phyloP scores from a whole-genome alignment of 2,888 invertebrate species.

The Aromia moschata region DNA sequence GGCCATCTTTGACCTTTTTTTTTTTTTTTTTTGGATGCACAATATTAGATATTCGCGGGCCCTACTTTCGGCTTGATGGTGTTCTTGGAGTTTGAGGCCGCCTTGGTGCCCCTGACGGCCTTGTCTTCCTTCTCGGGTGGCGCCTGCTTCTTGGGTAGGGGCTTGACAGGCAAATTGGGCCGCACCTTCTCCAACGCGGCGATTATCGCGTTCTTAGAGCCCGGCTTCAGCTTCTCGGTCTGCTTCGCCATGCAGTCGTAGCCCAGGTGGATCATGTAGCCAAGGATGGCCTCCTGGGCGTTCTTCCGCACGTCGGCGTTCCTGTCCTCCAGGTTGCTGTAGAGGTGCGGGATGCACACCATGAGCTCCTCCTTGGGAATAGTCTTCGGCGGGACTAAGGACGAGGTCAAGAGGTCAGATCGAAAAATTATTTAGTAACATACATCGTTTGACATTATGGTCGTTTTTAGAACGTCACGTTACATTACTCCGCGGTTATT shows the following conservation, averaged over 20 bases:
- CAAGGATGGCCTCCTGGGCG: slow-evolving; percentile 87
- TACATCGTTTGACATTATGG: no score
- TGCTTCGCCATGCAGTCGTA: slow-evolving; percentile 81
- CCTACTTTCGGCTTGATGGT: slow-evolving; percentile 69
- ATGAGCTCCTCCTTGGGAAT: slow-evolving; percentile 84
- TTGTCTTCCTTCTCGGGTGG: slow-evolving; percentile 64
- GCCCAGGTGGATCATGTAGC: slow-evolving; percentile 92
- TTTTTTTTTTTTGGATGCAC: no score
- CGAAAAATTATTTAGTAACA: no score
- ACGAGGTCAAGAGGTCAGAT: no score
- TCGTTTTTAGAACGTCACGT: no score
- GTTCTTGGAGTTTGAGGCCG: slow-evolving; percentile 64
- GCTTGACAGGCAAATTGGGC: slow-evolving; percentile 84
- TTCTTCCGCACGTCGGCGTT: slow-evolving; percentile 91
- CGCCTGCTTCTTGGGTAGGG: slow-evolving; percentile 72
- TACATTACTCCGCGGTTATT: no score
- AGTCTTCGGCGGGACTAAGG: slow-evolving; percentile 72
- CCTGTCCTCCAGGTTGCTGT: slow-evolving; percentile 87
- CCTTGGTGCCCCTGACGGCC: slow-evolving; percentile 69
- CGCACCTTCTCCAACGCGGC: slow-evolving; percentile 86
- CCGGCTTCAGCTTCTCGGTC: slow-evolving; percentile 82
- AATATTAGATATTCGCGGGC: no score
- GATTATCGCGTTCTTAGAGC: slow-evolving; percentile 79
- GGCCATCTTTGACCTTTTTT: no score
- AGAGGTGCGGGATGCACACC: slow-evolving; percentile 79